These are phyloP conservation scores for Crenichthys baileyi DNA, from an alignment of 2,797 vertebrate genomes.

Conservation along the genomic window DNA sequence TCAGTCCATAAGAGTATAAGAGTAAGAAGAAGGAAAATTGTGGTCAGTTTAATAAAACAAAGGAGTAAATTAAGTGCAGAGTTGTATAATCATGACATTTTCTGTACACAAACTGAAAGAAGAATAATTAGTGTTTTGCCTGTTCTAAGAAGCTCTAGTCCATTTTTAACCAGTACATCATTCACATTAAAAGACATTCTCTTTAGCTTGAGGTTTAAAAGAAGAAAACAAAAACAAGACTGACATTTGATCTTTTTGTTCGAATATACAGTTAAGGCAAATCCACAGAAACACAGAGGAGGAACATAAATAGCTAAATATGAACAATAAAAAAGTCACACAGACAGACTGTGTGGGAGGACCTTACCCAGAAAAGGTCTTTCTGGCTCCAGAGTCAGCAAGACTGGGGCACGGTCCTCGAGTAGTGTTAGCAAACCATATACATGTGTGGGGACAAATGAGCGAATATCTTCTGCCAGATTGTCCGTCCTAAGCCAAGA, in stretches of 20 bases:
- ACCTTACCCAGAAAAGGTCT: slow-evolving; percentile 64
- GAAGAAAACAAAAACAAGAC: slow-evolving; percentile 9
- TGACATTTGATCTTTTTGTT: slow-evolving; percentile 10
- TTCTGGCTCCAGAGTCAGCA: slow-evolving; percentile 65
- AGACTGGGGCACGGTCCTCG: slow-evolving; percentile 66
- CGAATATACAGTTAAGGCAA: slow-evolving; percentile 1
- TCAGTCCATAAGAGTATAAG: not conserved
- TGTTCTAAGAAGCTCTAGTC: not conserved
- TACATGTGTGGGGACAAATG: slow-evolving; percentile 81
- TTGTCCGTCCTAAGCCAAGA: slow-evolving; percentile 66
- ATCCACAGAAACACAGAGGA: slow-evolving; percentile 3
- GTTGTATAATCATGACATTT: not conserved
- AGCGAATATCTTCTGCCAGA: slow-evolving; percentile 77
- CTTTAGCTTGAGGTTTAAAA: slow-evolving; percentile 14
- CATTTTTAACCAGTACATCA: not conserved
- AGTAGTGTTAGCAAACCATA: slow-evolving; percentile 76
- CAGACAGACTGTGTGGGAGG: slow-evolving; percentile 69
- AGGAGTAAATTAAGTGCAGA: not conserved
- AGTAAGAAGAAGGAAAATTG: not conserved
- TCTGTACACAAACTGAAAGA: not conserved
- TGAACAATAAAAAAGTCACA: slow-evolving; percentile 44
- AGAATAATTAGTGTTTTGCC: slow-evolving; percentile 7
- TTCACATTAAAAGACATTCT: slow-evolving; percentile 12
- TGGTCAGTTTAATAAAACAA: not conserved
- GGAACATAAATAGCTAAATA: slow-evolving; percentile 49